Conservation (phyloP, 37 sponge, comb jelly and placozoan genomes). For the Spongia lamella region DNA sequence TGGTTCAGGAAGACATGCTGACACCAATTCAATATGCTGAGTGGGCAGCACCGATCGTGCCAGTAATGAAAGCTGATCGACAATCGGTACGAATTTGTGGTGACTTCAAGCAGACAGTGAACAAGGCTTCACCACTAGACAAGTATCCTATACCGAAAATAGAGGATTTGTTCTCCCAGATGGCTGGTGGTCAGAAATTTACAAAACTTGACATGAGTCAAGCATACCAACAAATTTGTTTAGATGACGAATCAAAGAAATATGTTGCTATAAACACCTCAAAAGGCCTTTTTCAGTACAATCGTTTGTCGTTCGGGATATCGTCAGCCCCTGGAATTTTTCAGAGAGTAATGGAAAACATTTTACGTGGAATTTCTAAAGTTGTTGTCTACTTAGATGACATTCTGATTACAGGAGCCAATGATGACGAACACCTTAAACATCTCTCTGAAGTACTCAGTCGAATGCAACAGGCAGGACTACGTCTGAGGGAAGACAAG, state of each 20-base stretch:
- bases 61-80: conserved; percentile 31
- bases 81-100: conserved; percentile 43
- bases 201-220: conserved; percentile 38
- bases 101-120: conserved; percentile 22
- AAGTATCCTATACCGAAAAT: conserved; percentile 12
- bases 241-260: conserved; percentile 20
- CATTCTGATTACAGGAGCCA: conserved; percentile 24
- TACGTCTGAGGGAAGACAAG: not conserved
- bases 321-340: conserved; percentile 37
- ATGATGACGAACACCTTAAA: conserved; percentile 4
- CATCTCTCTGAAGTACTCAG: conserved; percentile 9
- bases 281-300: conserved; percentile 27
- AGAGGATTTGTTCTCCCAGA: not conserved
- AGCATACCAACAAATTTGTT: conserved; percentile 20
- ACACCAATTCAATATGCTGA: conserved; percentile 31
- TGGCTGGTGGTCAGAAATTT: conserved; percentile 14
- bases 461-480: not conserved
- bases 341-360: conserved; percentile 27
- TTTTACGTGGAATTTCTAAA: conserved; percentile 32
- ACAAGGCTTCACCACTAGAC: not conserved
- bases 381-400: conserved; percentile 40
- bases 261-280: conserved; percentile 29
- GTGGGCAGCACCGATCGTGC: conserved; percentile 54
- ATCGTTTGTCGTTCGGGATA: conserved; percentile 20
- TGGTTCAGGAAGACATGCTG: conserved; percentile 27